Percentiles rank a stretch among this genome's conserved stretches.
phyloP scores from a whole-genome alignment of 2,888 invertebrate genomes.

The Orthonychiurus folsomi region DNA sequence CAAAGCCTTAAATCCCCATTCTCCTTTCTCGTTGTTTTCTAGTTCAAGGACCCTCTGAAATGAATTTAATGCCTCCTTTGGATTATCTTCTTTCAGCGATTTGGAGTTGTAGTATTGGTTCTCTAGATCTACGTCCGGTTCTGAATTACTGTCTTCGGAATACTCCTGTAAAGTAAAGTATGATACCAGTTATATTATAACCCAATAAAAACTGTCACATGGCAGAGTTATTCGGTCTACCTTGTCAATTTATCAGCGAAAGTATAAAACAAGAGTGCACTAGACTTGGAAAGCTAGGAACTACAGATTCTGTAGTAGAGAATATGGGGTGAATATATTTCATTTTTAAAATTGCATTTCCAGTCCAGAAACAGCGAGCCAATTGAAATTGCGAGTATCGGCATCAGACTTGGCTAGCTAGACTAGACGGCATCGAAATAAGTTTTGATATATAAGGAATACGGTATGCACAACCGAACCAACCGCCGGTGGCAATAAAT shows the following conservation, averaged over 20 bases:
- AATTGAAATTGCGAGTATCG: no score
- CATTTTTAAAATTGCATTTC: no score
- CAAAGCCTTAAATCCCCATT: constrained; percentile 99
- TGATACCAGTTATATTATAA: constrained; percentile 5
- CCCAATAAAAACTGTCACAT: not conserved
- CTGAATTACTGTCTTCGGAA: constrained; percentile 97
- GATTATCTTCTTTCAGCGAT: constrained; percentile 93
- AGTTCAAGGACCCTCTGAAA: constrained; percentile 93
- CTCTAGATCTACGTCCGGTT: constrained; percentile 97
- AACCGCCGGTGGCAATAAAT: no score
- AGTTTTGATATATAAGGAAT: no score
- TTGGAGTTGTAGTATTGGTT: constrained; percentile 99
- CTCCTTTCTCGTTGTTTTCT: constrained; percentile 96
- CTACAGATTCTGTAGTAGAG: no score
- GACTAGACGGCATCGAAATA: no score
- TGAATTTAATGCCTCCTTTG: constrained; percentile 78
- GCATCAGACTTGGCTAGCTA: no score
- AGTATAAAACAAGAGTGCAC: no score
- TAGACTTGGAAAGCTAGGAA: no score
- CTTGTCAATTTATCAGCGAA: not conserved
- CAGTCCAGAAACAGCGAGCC: no score
- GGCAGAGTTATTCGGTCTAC: not conserved
- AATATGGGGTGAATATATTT: no score
- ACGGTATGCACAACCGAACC: no score
- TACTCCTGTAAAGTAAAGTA: constrained; percentile 63